Conservation (phyloP, 2,888 invertebrate species). For the Caenorhabditis drosophilae region DNA sequence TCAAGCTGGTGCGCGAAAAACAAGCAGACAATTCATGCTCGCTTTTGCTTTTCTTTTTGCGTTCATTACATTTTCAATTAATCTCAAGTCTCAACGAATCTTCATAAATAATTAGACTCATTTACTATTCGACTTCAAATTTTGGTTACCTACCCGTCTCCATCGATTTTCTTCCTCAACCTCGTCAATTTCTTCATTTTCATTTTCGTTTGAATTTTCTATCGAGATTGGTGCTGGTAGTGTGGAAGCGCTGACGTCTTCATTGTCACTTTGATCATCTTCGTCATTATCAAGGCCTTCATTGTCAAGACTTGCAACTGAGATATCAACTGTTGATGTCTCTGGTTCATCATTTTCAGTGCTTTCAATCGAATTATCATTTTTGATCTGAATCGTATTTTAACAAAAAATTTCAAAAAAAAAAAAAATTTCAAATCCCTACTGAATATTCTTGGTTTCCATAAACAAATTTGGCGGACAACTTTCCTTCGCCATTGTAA, state of each 20-base stretch:
- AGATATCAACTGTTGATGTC: too few species aligned
- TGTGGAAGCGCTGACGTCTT: too few species aligned
- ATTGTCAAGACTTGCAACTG: too few species aligned
- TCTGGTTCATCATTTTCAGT: conserved; percentile 21
- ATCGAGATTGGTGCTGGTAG: too few species aligned
- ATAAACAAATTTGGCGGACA: conserved; percentile 45
- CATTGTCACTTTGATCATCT: too few species aligned
- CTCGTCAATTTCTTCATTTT: conserved; percentile 20
- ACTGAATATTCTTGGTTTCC: conserved; percentile 45
- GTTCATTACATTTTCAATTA: background rate
- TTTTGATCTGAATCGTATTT: background rate
- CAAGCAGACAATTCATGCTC: too few species aligned
- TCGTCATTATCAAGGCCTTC: too few species aligned
- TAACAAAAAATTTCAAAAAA: background rate
- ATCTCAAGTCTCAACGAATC: background rate
- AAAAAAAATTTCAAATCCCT: background rate
- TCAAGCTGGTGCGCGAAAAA: background rate
- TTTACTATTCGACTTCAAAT: background rate
- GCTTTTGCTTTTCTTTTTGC: too few species aligned
- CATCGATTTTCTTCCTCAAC: conserved; percentile 33
- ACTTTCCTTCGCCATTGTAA: conserved; percentile 44
- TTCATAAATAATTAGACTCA: background rate
- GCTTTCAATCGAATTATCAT: conserved; percentile 4
- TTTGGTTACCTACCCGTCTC: conserved; percentile 32
- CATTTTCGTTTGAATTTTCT: too few species aligned